Evolutionary conservation across 2,888 invertebrate species (phyloP), one percentile per base, ranked within the genome.

Genomic region (Campoletis raptor): DNA sequence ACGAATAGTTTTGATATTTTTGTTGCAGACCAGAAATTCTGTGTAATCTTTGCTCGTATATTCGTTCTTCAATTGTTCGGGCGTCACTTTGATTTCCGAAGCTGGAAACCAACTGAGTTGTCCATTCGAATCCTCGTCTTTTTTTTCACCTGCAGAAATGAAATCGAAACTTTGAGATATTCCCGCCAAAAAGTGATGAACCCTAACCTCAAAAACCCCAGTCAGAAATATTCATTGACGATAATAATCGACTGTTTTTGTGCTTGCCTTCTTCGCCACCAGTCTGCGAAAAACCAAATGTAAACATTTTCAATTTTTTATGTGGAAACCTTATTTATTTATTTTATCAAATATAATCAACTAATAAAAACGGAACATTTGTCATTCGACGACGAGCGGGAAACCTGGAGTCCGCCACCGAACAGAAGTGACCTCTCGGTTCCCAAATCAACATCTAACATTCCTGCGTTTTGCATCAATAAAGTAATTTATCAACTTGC

Each of bases 31-130:
- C 6, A 6, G 40, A 37, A 30, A 74, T 66, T 84, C 79, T 12
- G 79, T 76, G 36, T 77, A 81, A 81, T 89, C 82, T 45, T 89
- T 86, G 21, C 81, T 72, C 74, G 91, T 89, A 54, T 84, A 40
- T 82, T 83, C 45, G 52, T 83, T 88, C 67, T 89, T 88, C n/a
- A 85, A 72, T 48, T 90, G 90, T 70, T 91, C 91, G 24, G 88
- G 76, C 0, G 81, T 86, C 77, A 92, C 72, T 37, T 90, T 79
- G 0, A 94, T 89, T 87, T 91, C 88, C 48, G 78, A 86, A 2
- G 92, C 93, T 54, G 91, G 80, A 74, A 92, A 90, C 94, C 94
- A 94, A 78, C 88, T 67, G 12, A 93, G 83, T 45, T 69, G 45
- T n/a, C 42, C 30, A 5, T 36, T 10, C 57, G 57, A 40, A 37